phyloP scores from a whole-genome alignment of 1,140 invertebrate genomes.

The Dryas iulia region DNA sequence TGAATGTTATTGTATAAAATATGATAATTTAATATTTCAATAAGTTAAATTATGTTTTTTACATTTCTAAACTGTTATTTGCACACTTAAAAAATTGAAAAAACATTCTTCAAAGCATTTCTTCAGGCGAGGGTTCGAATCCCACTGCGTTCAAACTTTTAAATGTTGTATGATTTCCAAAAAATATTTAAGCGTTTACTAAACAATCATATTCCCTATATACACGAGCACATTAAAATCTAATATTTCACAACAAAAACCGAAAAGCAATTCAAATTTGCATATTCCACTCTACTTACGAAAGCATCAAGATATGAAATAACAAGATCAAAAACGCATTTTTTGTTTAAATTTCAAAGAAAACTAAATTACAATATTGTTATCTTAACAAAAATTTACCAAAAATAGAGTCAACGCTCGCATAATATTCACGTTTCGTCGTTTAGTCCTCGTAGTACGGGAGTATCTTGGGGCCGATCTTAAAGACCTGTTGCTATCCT shows the following conservation, averaged over 20 bases:
- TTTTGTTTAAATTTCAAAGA: not conserved
- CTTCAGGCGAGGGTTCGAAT: no score
- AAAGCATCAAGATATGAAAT: not conserved
- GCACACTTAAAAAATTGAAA: no score
- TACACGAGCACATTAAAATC: not conserved
- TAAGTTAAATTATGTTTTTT: not conserved
- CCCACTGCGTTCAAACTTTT: no score
- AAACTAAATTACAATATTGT: not conserved
- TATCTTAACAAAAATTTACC: not conserved
- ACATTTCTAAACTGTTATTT: no score
- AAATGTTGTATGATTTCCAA: no score
- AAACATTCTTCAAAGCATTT: no score
- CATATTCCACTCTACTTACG: not conserved
- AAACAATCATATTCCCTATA: not conserved
- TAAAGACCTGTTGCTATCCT: conserved; percentile 24
- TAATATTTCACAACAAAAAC: not conserved
- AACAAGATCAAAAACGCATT: not conserved
- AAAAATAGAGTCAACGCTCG: not conserved
- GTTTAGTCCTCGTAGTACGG: conserved; percentile 7
- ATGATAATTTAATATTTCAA: not conserved
- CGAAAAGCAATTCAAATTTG: not conserved
- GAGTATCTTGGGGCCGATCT: conserved; percentile 21
- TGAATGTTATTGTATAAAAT: not conserved
- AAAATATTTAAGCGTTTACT: no score
- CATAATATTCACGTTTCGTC: not conserved